A percentile compares a stretch with the other conserved stretches of the same genome.
Evolutionary conservation across 2,888 invertebrate genomes (phyloP).

Genomic region (Sesia apiformis): DNA sequence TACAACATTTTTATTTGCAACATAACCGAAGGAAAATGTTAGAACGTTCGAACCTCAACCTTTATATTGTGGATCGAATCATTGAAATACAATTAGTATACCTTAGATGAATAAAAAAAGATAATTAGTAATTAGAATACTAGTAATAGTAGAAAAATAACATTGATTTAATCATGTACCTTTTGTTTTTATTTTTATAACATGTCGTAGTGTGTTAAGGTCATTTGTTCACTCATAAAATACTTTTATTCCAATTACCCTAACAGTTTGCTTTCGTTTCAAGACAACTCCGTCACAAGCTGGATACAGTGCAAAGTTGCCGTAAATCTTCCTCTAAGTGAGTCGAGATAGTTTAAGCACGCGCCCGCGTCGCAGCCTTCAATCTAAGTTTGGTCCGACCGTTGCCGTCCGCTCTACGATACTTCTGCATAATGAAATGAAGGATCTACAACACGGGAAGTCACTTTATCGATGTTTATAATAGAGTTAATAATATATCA

Average conservation of each 20-base stretch:
- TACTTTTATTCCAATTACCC: neutral
- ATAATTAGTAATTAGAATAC: too few relatives aligned
- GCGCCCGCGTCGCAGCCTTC: slow-evolving; percentile 62
- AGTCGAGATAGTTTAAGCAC: slow-evolving; percentile 61
- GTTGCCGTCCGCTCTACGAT: slow-evolving; percentile 46
- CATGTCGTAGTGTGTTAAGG: too few relatives aligned
- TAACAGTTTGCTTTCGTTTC: neutral
- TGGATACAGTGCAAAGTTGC: slow-evolving; percentile 34
- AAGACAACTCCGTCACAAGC: neutral
- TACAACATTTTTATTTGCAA: too few relatives aligned
- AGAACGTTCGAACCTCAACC: too few relatives aligned
- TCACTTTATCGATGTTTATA: neutral
- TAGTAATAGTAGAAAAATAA: too few relatives aligned
- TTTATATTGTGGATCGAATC: too few relatives aligned
- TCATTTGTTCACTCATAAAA: neutral
- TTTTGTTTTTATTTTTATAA: too few relatives aligned
- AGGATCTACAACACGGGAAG: slow-evolving; percentile 46
- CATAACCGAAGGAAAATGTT: too few relatives aligned
- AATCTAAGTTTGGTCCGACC: slow-evolving; percentile 66
- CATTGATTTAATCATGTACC: too few relatives aligned
- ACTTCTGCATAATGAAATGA: slow-evolving; percentile 65
- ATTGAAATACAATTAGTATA: too few relatives aligned
- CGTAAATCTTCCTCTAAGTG: slow-evolving; percentile 59
- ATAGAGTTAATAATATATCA: too few relatives aligned
- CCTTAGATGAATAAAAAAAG: too few relatives aligned